These are phyloP conservation scores for Pristionchus exspectatus DNA, from an alignment of 2,888 invertebrate genomes.

Conservation along the genomic window DNA sequence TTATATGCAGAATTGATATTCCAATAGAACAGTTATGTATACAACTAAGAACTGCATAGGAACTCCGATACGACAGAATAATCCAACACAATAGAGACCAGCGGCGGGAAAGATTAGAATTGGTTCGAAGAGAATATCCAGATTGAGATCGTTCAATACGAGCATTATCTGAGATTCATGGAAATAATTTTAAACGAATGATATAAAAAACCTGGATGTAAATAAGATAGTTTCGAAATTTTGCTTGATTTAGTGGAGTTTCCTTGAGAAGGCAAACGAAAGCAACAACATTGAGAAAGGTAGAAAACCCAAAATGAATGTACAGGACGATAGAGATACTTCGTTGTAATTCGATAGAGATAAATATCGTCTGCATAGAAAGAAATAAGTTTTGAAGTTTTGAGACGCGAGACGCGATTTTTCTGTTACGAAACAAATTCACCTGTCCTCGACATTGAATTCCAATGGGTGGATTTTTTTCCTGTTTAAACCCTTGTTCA, in stretches of 20 bases:
- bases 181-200: too few relatives aligned
- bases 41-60: background rate
- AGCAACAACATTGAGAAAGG: background rate
- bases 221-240: background rate
- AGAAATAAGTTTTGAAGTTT: background rate
- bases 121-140: background rate
- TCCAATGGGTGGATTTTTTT: too few relatives aligned
- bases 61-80: background rate
- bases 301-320: background rate
- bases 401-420: background rate
- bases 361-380: background rate
- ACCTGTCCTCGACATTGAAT: background rate
- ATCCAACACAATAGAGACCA: background rate
- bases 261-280: background rate
- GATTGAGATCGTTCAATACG: background rate
- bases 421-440: background rate
- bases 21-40: background rate
- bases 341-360: background rate
- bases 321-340: background rate
- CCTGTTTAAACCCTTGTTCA: too few relatives aligned
- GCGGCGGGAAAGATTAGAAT: background rate
- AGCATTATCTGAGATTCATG: background rate
- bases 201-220: background rate
- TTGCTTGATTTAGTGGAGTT: background rate
- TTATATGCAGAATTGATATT: background rate